Conservation (phyloP, 2,888 invertebrate genomes). For the Drosophila affinis region DNA sequence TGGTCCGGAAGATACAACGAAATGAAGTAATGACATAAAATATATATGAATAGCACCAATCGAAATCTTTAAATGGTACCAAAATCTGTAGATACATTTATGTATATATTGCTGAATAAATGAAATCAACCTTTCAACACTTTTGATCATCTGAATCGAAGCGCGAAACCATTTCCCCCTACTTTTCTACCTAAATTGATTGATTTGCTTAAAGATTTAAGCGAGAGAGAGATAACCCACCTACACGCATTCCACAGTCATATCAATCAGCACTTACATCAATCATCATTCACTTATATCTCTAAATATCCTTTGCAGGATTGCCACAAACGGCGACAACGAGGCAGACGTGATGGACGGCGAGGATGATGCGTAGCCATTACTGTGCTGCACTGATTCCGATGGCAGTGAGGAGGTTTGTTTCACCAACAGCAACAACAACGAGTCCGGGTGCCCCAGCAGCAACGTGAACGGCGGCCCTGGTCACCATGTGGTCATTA, state of each 20-base stretch:
- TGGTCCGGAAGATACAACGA: background rate
- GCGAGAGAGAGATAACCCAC: background rate
- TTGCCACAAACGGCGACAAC: slow-evolving; percentile 72
- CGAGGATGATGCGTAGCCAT: slow-evolving; percentile 84
- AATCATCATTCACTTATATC: slow-evolving; percentile 31
- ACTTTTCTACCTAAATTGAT: background rate
- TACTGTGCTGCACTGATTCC: slow-evolving; percentile 83
- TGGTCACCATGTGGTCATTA: slow-evolving; percentile 58
- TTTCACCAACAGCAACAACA: slow-evolving; percentile 60
- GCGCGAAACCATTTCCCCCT: background rate
- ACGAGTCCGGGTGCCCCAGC: slow-evolving; percentile 62
- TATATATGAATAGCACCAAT: background rate
- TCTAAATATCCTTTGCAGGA: slow-evolving; percentile 67
- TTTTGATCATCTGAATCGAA: no score
- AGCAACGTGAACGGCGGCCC: slow-evolving; percentile 55
- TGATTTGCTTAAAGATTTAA: no score
- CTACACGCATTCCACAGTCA: background rate
- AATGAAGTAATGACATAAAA: background rate
- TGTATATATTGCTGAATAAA: background rate
- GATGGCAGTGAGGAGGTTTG: slow-evolving; percentile 81
- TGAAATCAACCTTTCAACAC: background rate
- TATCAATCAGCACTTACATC: slow-evolving; percentile 10
- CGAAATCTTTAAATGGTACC: background rate
- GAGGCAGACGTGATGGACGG: slow-evolving; percentile 72
- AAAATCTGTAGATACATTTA: background rate